A percentile compares a stretch with the other conserved stretches of the same genome.
phyloP scores from a whole-genome alignment of 2,888 invertebrate species.

The Nebria salina region DNA sequence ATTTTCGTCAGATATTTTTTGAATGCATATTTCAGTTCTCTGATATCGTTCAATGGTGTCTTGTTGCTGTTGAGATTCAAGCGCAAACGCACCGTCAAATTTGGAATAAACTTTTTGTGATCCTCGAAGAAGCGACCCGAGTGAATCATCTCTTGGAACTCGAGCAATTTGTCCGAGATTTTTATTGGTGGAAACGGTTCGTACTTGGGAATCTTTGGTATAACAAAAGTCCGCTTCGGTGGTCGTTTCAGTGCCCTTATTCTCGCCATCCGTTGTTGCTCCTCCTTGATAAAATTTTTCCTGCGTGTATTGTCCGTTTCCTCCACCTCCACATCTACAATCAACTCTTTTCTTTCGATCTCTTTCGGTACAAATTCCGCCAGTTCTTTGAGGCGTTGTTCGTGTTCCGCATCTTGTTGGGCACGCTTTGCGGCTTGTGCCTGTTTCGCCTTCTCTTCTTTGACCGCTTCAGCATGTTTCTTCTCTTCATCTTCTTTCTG shows the following conservation, averaged over 20 bases:
- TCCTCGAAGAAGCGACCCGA: conserved; percentile 61
- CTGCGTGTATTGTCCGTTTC: conserved; percentile 9
- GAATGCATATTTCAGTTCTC: conserved; percentile 26
- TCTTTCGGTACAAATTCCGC: conserved; percentile 40
- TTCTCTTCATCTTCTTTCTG: conserved; percentile 58
- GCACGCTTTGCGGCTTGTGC: conserved; percentile 56
- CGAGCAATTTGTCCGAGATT: conserved; percentile 59
- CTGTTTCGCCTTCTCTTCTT: conserved; percentile 58
- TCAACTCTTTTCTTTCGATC: conserved; percentile 26
- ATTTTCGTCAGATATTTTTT: conserved; percentile 38
- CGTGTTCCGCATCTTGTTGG: conserved; percentile 30
- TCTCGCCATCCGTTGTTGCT: conserved; percentile 29
- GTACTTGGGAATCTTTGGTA: conserved; percentile 52
- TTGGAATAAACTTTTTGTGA: conserved; percentile 50
- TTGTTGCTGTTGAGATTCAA: conserved; percentile 13
- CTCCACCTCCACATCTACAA: conserved; percentile 28
- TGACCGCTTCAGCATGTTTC: conserved; percentile 56
- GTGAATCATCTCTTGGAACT: conserved; percentile 58
- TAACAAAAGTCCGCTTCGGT: conserved; percentile 23
- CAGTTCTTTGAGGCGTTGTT: conserved; percentile 35
- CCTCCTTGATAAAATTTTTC: conserved; percentile 37
- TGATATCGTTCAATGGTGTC: conserved; percentile 15
- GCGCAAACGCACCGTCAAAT: conserved; percentile 27
- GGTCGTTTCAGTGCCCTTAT: conserved; percentile 27
- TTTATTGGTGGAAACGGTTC: conserved; percentile 58